A percentile compares a stretch with the other conserved stretches of the same genome.
phyloP scores from a whole-genome alignment of 2,888 invertebrate species.

The Pammene fasciana region DNA sequence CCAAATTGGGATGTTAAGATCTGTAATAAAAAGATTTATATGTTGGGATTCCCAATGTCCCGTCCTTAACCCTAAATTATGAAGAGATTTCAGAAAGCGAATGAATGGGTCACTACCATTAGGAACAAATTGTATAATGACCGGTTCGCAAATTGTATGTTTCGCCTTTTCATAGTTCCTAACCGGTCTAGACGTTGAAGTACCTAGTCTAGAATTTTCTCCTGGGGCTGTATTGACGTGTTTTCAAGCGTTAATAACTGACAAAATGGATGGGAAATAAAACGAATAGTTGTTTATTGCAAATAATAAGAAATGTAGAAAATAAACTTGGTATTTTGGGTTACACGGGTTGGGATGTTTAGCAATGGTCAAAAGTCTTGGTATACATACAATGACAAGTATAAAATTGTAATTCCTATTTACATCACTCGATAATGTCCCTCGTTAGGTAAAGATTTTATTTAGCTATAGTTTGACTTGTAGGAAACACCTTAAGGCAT shows the following conservation, averaged over 20 bases:
- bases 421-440: too few species aligned
- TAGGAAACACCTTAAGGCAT: too few species aligned
- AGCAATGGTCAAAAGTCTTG: too few species aligned
- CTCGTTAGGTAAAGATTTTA: too few species aligned
- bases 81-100: slow-evolving; percentile 34
- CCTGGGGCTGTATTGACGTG: slow-evolving; percentile 15
- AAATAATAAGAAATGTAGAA: too few species aligned
- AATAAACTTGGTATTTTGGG: too few species aligned
- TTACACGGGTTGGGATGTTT: too few species aligned
- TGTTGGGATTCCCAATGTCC: too few species aligned
- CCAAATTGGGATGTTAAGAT: neutral
- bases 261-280: slow-evolving; percentile 18
- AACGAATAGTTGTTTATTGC: neutral
- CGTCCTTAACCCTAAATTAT: slow-evolving; percentile 29
- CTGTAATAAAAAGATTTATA: neutral
- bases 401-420: too few species aligned
- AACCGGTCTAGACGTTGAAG: slow-evolving; percentile 29
- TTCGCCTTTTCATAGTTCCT: slow-evolving; percentile 30
- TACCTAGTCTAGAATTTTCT: slow-evolving; percentile 10
- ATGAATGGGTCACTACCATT: slow-evolving; percentile 38
- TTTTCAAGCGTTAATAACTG: slow-evolving; percentile 18
- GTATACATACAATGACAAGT: too few species aligned
- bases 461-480: too few species aligned
- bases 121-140: slow-evolving; percentile 35
- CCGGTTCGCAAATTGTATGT: slow-evolving; percentile 32